Percentiles rank a stretch among this genome's conserved stretches.
phyloP scores from a whole-genome alignment of 1,140 invertebrate species.

The Philopotamus ludificatus region DNA sequence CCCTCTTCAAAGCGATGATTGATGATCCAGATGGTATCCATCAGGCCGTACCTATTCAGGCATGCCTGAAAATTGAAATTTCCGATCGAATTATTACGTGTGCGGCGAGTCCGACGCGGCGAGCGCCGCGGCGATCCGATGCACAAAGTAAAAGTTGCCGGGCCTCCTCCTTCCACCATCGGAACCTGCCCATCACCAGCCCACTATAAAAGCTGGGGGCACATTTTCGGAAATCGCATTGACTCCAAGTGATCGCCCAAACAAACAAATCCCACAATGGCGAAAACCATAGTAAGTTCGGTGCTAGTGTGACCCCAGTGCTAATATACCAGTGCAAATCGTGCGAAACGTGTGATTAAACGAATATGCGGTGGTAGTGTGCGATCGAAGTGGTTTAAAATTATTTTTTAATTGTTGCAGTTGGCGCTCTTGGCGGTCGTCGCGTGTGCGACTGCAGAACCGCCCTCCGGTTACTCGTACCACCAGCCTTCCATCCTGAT shows the following conservation, averaged over 20 bases:
- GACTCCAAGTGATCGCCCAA: constrained; percentile 31
- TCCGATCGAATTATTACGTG: too few species aligned
- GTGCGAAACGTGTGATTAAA: background rate
- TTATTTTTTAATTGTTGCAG: constrained; percentile 44
- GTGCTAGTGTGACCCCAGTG: background rate
- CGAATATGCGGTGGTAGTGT: background rate
- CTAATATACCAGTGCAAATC: background rate
- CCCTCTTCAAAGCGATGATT: too few species aligned
- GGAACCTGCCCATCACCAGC: constrained; percentile 15
- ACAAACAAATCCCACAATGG: constrained; percentile 36
- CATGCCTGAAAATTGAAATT: too few species aligned
- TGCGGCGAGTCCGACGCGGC: too few species aligned
- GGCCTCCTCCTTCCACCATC: constrained; percentile 12
- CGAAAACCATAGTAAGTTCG: constrained; percentile 38
- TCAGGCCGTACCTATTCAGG: too few species aligned
- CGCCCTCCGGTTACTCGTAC: constrained; percentile 44
- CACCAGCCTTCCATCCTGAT: constrained; percentile 33
- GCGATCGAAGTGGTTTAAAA: background rate
- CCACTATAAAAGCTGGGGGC: constrained; percentile 39
- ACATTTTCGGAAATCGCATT: constrained; percentile 40
- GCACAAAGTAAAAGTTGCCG: constrained; percentile 40
- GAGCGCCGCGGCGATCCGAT: background rate
- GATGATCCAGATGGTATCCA: too few species aligned
- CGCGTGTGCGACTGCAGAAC: constrained; percentile 53
- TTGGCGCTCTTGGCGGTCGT: constrained; percentile 51